A percentile compares a stretch with the other conserved stretches of the same genome.
Evolutionary conservation across 2,113 vertebrate genomes (phyloP).

Genomic region (Microcebus griseorufus): DNA sequence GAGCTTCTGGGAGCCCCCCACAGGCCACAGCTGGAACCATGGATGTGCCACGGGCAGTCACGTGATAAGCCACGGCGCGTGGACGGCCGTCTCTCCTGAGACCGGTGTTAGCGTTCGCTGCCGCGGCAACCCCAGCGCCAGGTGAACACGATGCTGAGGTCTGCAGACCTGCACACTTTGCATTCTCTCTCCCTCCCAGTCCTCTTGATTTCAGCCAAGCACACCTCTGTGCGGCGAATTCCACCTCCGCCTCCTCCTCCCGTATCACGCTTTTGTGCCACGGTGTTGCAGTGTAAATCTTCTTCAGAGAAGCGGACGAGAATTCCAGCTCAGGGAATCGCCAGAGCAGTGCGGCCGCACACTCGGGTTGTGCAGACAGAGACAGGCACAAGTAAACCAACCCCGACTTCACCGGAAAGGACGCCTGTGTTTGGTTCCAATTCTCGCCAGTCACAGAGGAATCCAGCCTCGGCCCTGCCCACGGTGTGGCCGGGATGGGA

Average conservation of each 20-base stretch:
- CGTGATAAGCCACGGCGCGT: too few relatives aligned
- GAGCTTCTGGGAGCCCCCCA: too few relatives aligned
- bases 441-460: not conserved
- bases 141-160: accelerated
- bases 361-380: too few relatives aligned
- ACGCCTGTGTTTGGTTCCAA: not conserved
- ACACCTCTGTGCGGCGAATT: not conserved
- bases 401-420: accelerated
- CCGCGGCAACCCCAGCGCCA: accelerated
- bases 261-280: not conserved
- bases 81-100: too few relatives aligned
- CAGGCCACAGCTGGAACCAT: too few relatives aligned
- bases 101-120: accelerated
- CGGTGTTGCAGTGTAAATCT: not conserved
- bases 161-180: not conserved
- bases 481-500: accelerated
- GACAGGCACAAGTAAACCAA: too few relatives aligned
- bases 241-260: not conserved
- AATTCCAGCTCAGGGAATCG: not conserved
- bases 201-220: not conserved
- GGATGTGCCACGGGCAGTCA: too few relatives aligned
- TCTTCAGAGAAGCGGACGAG: not conserved
- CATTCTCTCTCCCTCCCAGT: too few relatives aligned
- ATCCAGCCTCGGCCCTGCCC: not conserved
- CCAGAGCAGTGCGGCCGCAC: accelerated